Evolutionary conservation across 2,888 invertebrate species (phyloP), one percentile per base, ranked within the genome.

Genomic region (Ennomos erosarius): DNA sequence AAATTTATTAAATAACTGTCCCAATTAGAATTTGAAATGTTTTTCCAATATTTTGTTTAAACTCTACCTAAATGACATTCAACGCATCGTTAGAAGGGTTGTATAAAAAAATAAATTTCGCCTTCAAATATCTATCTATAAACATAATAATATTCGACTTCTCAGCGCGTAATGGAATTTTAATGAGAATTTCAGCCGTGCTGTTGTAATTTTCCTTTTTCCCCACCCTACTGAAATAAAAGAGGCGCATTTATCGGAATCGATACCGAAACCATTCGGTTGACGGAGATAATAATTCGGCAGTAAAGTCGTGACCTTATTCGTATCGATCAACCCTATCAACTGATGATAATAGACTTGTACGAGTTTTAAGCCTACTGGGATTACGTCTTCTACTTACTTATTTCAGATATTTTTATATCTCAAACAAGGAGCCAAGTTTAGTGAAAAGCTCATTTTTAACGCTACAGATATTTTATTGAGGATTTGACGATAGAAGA

Each of bases 141-240:
- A 16, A 16, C 16, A 26, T 26, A 71, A 76, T 71, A 72, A 78
- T 81, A 82, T 81, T 83, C 76, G 69, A 77, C 73, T 59, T 54
- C 69, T 73, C 73, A 75, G 73, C 69, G 62, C 76, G 78, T 87
- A 87, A 87, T 87, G 87, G 86, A 87, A 87, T 87, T 87, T 86
- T 86, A 87, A 87, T 87, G 87, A 87, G 86, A 81, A 85, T 79
- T 86, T 84, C 81, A 79, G 81, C 79, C 78, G 76, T 77, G 79
- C 79, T 52, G 69, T 67, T 74, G 79, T 81, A 81, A 82, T 84
- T 60, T 60, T 82, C 73, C 75, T 78, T 79, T 74, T 68, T 62
- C 51, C 57, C 64, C 61, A 69, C 66, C 67, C 59, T 67, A 53
- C 71, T 76, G 76, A 83, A 83, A 83, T 81, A 83, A 84, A 82